Evolutionary conservation across 2,113 vertebrate genomes (phyloP).

Genomic region (Nothoprocta pentlandii): DNA sequence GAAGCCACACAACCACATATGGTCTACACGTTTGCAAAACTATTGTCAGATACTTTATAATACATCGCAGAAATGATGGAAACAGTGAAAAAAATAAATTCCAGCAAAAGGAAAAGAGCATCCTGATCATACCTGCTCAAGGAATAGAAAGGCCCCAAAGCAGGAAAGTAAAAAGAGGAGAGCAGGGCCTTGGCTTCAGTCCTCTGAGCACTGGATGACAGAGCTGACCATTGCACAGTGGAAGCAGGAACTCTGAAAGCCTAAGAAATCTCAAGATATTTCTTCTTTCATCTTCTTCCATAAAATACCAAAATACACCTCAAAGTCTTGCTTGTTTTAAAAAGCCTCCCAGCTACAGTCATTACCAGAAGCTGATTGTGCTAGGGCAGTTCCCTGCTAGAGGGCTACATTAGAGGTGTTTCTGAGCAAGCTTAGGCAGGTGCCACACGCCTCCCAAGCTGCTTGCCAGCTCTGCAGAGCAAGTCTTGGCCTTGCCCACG

Average conservation of each 20-base stretch:
- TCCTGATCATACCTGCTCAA: background rate
- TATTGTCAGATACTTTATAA: background rate
- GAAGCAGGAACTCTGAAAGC: background rate
- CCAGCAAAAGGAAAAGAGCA: background rate
- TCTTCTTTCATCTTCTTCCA: background rate
- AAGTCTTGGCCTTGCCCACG: background rate
- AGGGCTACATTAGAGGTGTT: background rate
- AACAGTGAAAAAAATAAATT: background rate
- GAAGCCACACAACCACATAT: background rate
- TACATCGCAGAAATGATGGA: background rate
- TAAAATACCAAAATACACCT: background rate
- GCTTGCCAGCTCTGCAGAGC: background rate
- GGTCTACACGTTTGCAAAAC: background rate
- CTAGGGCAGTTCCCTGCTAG: background rate
- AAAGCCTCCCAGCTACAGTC: background rate
- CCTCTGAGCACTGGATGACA: background rate
- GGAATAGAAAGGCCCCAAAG: background rate
- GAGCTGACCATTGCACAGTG: background rate
- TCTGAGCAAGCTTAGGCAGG: background rate
- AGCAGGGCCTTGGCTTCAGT: background rate
- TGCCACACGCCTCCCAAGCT: background rate
- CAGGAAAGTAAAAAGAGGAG: background rate
- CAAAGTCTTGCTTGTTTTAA: background rate
- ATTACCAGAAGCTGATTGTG: background rate
- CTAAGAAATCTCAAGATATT: background rate